Evolutionary conservation across 2,888 invertebrate species (phyloP).

Genomic region (Ichneumon xanthorius): DNA sequence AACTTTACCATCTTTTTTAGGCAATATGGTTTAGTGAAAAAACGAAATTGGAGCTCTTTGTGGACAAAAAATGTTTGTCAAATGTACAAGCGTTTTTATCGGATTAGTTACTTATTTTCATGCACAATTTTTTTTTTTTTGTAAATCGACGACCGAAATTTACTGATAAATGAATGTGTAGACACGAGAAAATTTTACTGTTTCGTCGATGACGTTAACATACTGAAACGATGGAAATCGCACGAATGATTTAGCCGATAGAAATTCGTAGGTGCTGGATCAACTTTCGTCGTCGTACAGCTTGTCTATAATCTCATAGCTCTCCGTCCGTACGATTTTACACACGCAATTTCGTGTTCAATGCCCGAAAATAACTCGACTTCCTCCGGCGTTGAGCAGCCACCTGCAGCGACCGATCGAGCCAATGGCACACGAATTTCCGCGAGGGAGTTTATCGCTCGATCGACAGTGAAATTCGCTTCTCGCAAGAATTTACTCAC

Average conservation of each 20-base stretch:
- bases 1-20: not conserved
- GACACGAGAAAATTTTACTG: not conserved
- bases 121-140: not conserved
- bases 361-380: constrained; percentile 80
- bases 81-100: not conserved
- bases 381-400: constrained; percentile 70
- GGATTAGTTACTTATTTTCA: not conserved
- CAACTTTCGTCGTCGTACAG: not conserved
- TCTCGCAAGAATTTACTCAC: constrained; percentile 55
- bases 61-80: not conserved
- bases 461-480: constrained; percentile 68
- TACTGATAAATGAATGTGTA: not conserved
- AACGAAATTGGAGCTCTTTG: not conserved
- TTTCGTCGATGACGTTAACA: not conserved
- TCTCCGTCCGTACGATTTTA: constrained; percentile 76
- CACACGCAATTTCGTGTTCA: constrained; percentile 80
- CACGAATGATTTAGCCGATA: not conserved
- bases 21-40: not conserved
- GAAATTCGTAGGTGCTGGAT: constrained; percentile 6
- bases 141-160: not conserved
- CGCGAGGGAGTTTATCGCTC: constrained; percentile 56
- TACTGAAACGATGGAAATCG: not conserved
- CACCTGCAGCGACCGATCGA: constrained; percentile 58
- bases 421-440: constrained; percentile 43
- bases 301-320: not conserved